Conservation (phyloP, 1,140 invertebrate genomes). For the Drosophila littoralis region DNA sequence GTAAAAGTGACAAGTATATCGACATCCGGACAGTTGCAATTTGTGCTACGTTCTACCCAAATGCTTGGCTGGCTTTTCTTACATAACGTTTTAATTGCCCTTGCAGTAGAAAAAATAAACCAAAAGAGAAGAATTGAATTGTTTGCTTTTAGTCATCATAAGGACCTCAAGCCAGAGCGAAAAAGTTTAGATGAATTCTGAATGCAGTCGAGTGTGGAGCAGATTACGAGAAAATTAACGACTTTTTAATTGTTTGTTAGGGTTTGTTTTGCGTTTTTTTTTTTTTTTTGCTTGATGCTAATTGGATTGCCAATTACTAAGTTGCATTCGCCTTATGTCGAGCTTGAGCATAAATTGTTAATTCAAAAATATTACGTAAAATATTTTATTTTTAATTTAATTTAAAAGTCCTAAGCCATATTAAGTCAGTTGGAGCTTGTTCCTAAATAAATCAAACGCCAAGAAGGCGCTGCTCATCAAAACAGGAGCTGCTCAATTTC, state of each 20-base stretch:
- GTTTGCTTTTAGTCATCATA: neutral
- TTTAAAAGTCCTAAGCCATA: too few species aligned
- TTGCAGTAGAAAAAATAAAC: neutral
- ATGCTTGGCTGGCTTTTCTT: neutral
- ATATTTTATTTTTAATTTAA: too few species aligned
- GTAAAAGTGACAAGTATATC: neutral
- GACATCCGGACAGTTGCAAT: slow-evolving; percentile 9
- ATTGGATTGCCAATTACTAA: neutral
- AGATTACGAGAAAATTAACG: neutral
- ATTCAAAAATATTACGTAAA: neutral
- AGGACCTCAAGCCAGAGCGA: neutral
- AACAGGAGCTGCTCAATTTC: too few species aligned
- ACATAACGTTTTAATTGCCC: slow-evolving; percentile 27
- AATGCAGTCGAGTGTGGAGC: slow-evolving; percentile 2
- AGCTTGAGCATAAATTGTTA: neutral
- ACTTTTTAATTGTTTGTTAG: neutral
- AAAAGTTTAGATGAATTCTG: neutral
- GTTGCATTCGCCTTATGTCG: neutral
- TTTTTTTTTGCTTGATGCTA: neutral
- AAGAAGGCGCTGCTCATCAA: too few species aligned
- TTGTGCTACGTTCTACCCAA: neutral
- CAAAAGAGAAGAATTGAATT: neutral
- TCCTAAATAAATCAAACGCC: too few species aligned
- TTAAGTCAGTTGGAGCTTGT: too few species aligned
- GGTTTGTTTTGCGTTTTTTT: neutral